phyloP scores from a whole-genome alignment of 92 coral and sea anemone species.

The Epizoanthus illoricatus region DNA sequence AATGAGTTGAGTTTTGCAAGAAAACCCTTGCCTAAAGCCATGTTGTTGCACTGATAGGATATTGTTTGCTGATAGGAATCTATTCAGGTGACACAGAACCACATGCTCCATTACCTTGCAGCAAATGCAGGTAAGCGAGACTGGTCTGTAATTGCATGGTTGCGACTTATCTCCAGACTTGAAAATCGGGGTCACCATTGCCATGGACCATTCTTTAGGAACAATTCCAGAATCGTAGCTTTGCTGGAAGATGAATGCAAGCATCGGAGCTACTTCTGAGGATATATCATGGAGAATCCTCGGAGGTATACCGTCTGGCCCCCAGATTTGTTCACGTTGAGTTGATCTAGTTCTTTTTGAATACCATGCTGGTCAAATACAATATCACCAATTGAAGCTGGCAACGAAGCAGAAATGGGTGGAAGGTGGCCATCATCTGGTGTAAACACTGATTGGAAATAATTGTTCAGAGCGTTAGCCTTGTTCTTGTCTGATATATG shows the following conservation, averaged over 20 bases:
- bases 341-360: background rate
- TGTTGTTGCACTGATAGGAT: no score
- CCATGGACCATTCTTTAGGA: no score
- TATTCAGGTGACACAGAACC: no score
- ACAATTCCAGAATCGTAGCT: no score
- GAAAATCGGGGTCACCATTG: no score
- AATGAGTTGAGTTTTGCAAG: no score
- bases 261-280: slow-evolving; percentile 7
- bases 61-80: no score
- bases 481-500: background rate
- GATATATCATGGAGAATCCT: slow-evolving; percentile 9
- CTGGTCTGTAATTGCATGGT: no score
- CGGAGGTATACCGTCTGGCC: slow-evolving; percentile 42
- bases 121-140: no score
- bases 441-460: background rate
- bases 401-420: background rate
- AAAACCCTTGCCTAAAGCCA: no score
- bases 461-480: background rate
- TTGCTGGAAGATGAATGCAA: background rate
- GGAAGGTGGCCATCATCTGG: background rate
- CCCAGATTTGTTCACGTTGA: slow-evolving; percentile 32
- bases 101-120: no score
- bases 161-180: no score
- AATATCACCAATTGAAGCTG: background rate
- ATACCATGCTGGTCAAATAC: slow-evolving; percentile 19